Conservation (phyloP, 2,797 vertebrate genomes). For the Acropternis orthonyx region DNA sequence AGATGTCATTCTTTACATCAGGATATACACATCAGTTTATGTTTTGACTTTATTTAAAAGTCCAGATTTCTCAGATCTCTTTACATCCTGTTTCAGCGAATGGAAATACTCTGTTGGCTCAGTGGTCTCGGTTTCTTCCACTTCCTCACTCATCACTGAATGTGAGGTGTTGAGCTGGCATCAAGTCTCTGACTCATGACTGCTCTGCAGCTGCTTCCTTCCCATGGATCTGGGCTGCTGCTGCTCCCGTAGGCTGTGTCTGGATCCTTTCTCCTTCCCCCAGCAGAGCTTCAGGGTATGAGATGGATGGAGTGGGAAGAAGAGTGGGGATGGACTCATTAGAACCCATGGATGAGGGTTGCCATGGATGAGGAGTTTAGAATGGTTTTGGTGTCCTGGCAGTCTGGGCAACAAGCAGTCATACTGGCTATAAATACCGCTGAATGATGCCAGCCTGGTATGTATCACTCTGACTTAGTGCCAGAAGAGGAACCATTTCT, state of each 20-base stretch:
- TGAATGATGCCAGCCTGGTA: not conserved
- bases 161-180: not conserved
- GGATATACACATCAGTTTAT: not conserved
- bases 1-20: slow-evolving; percentile 30
- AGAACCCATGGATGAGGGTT: not conserved
- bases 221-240: not conserved
- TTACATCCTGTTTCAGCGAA: not conserved
- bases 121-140: slow-evolving; percentile 10
- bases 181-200: not conserved
- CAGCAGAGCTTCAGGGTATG: not conserved
- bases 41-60: slow-evolving; percentile 39
- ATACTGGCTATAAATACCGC: not conserved
- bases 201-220: slow-evolving; percentile 10
- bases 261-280: not conserved
- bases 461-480: not conserved
- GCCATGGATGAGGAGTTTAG: not conserved
- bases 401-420: not conserved
- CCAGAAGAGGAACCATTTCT: not conserved
- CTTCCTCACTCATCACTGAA: slow-evolving; percentile 14
- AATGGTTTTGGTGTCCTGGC: not conserved
- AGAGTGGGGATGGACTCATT: not conserved
- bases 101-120: not conserved
- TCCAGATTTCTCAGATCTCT: slow-evolving; percentile 11
- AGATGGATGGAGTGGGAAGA: not conserved
- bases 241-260: fast-evolving